These are phyloP conservation scores for Hippocampus comes DNA, from an alignment of 2,113 vertebrate species.

Conservation along the genomic window DNA sequence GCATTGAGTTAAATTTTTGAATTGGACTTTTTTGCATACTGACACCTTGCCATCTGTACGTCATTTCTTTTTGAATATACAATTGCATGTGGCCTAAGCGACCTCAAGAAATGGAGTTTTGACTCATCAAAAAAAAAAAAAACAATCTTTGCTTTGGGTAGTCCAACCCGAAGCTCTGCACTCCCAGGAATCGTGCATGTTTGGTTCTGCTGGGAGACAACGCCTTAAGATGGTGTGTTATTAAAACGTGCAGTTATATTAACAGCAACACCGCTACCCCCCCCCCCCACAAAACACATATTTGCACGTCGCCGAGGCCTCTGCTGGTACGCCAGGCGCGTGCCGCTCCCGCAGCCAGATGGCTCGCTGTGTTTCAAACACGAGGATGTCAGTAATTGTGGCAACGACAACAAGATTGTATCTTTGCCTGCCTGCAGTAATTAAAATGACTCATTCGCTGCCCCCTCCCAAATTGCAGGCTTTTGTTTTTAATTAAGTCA, in stretches of 20 bases:
- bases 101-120: too few relatives aligned
- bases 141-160: too few relatives aligned
- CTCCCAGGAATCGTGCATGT: too few relatives aligned
- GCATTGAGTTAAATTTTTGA: too few relatives aligned
- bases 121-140: too few relatives aligned
- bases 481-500: neutral
- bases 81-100: too few relatives aligned
- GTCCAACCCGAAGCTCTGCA: too few relatives aligned
- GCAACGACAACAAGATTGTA: conserved; percentile 35
- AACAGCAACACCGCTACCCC: neutral
- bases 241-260: neutral
- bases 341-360: conserved; percentile 35
- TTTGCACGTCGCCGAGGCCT: conserved; percentile 14
- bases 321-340: conserved; percentile 2
- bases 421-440: conserved; percentile 56
- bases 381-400: conserved; percentile 45
- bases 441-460: conserved; percentile 49
- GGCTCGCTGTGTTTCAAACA: conserved; percentile 40
- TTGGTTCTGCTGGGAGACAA: neutral
- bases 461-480: neutral
- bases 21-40: too few relatives aligned
- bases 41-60: too few relatives aligned
- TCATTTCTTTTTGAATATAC: too few relatives aligned
- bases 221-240: conserved; percentile 10
- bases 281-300: conserved; percentile 16